Evolutionary conservation across 2,888 invertebrate species (phyloP), one percentile per base, ranked within the genome.

Genomic region (Phragmatobia fuliginosa): DNA sequence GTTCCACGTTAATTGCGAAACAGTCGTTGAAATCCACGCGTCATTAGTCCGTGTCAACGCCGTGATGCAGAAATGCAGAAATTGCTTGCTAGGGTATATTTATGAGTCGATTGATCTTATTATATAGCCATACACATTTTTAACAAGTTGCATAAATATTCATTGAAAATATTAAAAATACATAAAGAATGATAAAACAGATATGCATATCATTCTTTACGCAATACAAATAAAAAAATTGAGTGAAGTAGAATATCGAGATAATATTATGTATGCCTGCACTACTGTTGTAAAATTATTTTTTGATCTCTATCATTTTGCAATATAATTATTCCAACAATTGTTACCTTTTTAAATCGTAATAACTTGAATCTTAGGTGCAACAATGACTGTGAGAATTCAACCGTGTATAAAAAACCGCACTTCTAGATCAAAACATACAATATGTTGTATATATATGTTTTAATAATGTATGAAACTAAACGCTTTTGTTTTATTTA

Each of bases 41-140:
- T 66, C 66, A 67, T 71, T 77, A 71, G 66, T 36, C 69, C 69
- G 75, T 78, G 75, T 73, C 76, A 79, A 74, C 80, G 73, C 45
- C 60, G 73, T 82, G 78, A 76, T 76, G 77, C 76, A 83, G 83
- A 77, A 28, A 63, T 74, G 45, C 68, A 72, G 64, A 66, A 77
- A 79, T 70, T 56, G 33, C 31, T 67, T 49, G 61, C 68, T 59
- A 41, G 28, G 61, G 56, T 66, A 63, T 67, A 52, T 73, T 65
- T 73, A 69, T 70, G 67, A 49, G 68, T 62, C 49, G 60, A 52
- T 71, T 76, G 59, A 62, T 28, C 28, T 56, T 28, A 76, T 62
- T 69, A 63, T 64, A 28, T 16, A 28, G 25, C 6, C 4, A 56
- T 28, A 56, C 25, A 2, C 6, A 56, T 56, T 28, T 14, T 56